Evolutionary conservation across 2,888 invertebrate genomes (phyloP).

Genomic region (Drosophila koepferae): DNA sequence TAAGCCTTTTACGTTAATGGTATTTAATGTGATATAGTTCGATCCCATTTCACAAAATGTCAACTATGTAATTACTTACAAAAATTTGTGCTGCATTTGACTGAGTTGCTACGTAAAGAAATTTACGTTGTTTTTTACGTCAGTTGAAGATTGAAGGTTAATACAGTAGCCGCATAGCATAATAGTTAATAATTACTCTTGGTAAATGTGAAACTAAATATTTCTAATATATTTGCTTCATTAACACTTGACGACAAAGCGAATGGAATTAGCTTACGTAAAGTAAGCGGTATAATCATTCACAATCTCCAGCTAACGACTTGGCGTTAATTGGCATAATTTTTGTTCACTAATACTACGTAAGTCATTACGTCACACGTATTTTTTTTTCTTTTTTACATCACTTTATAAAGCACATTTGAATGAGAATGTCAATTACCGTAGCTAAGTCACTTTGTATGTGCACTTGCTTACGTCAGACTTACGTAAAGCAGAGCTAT

Average conservation of each 20-base stretch:
- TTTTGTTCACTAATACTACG: background rate
- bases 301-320: background rate
- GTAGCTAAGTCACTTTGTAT: background rate
- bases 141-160: background rate
- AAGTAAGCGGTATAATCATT: background rate
- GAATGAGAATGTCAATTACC: constrained; percentile 30
- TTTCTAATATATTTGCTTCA: background rate
- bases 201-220: background rate
- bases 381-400: background rate
- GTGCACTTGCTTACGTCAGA: constrained; percentile 7
- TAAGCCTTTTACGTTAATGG: constrained; percentile 15
- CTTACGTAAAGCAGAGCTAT: constrained; percentile 19
- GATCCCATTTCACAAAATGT: background rate
- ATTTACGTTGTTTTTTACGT: background rate
- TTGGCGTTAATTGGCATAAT: background rate
- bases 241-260: background rate
- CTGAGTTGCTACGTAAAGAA: background rate
- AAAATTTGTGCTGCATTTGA: background rate
- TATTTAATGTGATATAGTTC: background rate
- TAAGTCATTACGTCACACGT: background rate
- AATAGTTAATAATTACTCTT: background rate
- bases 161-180: background rate
- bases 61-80: background rate
- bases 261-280: background rate
- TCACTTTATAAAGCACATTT: constrained; percentile 2